Evolutionary conservation across 2,797 vertebrate species (phyloP).

Genomic region (Oreochromis grahami): DNA sequence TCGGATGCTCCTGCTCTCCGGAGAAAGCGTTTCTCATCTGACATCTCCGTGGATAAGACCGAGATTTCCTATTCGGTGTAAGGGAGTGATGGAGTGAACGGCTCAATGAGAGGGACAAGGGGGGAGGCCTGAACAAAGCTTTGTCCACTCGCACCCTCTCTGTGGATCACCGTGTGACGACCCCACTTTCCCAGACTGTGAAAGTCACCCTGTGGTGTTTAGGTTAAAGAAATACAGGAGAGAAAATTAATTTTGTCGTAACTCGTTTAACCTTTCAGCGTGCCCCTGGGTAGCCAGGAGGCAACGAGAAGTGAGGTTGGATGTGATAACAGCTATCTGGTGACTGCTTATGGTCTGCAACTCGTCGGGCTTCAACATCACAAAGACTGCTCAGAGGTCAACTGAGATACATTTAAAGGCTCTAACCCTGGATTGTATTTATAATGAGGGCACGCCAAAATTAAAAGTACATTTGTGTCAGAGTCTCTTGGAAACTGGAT

Average conservation of each 20-base stretch:
- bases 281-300: constrained; percentile 75
- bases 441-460: background rate
- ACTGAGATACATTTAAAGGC: background rate
- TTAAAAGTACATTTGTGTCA: background rate
- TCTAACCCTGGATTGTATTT: background rate
- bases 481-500: background rate
- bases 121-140: background rate
- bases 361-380: background rate
- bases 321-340: constrained; percentile 74
- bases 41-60: constrained; percentile 16
- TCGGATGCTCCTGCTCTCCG: constrained; percentile 9
- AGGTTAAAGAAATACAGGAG: constrained; percentile 56
- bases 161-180: background rate
- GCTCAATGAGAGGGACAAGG: background rate
- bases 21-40: constrained; percentile 6
- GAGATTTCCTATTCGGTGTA: background rate
- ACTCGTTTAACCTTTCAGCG: constrained; percentile 78
- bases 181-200: background rate
- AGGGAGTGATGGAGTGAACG: background rate
- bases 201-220: constrained; percentile 24
- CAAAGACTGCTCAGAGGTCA: background rate
- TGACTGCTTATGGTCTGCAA: constrained; percentile 56
- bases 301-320: constrained; percentile 72
- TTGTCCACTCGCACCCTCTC: background rate
- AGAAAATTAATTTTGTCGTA: constrained; percentile 80